Evolutionary conservation across 2,797 vertebrate genomes (phyloP).

Genomic region (Ctenosaura bakeri): DNA sequence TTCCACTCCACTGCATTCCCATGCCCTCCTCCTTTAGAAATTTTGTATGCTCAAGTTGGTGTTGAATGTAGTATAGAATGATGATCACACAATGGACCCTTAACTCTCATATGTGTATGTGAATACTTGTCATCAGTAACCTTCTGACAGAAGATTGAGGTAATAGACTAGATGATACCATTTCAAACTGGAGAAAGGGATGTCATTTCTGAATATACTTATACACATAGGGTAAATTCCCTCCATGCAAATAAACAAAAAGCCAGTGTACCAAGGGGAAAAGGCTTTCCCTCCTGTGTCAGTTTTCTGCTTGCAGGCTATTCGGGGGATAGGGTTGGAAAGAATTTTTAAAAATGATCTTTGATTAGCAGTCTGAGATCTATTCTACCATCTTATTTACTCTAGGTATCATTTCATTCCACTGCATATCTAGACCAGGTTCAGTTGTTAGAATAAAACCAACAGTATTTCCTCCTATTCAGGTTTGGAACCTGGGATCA

Average conservation of each 20-base stretch:
- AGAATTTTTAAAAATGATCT: background rate
- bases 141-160: background rate
- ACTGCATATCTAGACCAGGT: background rate
- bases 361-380: background rate
- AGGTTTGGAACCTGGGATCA: background rate
- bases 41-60: background rate
- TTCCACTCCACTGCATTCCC: too few relatives aligned
- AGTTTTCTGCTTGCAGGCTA: background rate
- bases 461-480: background rate
- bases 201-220: background rate
- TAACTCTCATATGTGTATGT: too few relatives aligned
- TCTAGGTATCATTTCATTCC: background rate
- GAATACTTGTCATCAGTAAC: background rate
- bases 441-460: background rate
- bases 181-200: background rate
- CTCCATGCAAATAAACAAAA: background rate
- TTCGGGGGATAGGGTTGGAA: background rate
- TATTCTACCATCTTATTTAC: background rate
- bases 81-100: too few relatives aligned
- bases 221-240: background rate
- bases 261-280: too few relatives aligned
- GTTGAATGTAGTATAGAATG: background rate
- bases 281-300: background rate
- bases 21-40: too few relatives aligned
- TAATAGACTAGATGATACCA: background rate